Evolutionary conservation across 64 coral and sea anemone genomes (phyloP).

Genomic region (Orbicella faveolata): DNA sequence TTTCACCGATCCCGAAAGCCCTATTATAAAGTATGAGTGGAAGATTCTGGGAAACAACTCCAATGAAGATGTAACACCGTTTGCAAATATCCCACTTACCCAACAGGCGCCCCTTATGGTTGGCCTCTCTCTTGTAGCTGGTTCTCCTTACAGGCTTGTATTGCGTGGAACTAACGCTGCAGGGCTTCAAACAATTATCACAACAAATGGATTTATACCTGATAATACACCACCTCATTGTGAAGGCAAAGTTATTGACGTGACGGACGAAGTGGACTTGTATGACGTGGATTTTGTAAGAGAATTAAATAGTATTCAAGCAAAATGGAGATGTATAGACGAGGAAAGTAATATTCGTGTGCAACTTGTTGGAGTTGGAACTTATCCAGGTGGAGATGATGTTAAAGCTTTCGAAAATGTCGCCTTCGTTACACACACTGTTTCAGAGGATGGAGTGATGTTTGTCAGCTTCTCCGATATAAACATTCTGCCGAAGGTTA

Average conservation of each 20-base stretch:
- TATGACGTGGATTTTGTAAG: slow-evolving; percentile 87
- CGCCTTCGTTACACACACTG: slow-evolving; percentile 16
- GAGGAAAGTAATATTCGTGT: slow-evolving; percentile 66
- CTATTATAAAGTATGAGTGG: slow-evolving; percentile 87
- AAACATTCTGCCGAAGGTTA: slow-evolving; percentile 59
- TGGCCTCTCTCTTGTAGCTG: slow-evolving; percentile 60
- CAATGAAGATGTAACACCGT: slow-evolving; percentile 61
- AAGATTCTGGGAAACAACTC: slow-evolving; percentile 59
- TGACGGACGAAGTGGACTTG: slow-evolving; percentile 34
- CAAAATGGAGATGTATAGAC: slow-evolving; percentile 76
- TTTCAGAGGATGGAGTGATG: slow-evolving; percentile 34
- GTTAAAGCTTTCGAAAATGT: slow-evolving; percentile 62
- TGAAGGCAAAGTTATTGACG: slow-evolving; percentile 55
- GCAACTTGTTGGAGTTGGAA: slow-evolving; percentile 74
- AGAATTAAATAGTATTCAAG: slow-evolving; percentile 64
- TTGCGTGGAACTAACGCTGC: slow-evolving; percentile 86
- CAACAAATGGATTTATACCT: slow-evolving; percentile 72
- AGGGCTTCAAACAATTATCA: slow-evolving; percentile 57
- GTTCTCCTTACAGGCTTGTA: slow-evolving; percentile 68
- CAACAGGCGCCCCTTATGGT: slow-evolving; percentile 85
- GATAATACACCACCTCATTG: slow-evolving; percentile 79
- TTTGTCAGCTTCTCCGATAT: slow-evolving; percentile 52
- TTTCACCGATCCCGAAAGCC: slow-evolving; percentile 85
- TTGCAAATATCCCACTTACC: slow-evolving; percentile 76
- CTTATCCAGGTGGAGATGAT: slow-evolving; percentile 90